Conservation (phyloP, 2,797 vertebrate species). For the Onychomys leucogaster region DNA sequence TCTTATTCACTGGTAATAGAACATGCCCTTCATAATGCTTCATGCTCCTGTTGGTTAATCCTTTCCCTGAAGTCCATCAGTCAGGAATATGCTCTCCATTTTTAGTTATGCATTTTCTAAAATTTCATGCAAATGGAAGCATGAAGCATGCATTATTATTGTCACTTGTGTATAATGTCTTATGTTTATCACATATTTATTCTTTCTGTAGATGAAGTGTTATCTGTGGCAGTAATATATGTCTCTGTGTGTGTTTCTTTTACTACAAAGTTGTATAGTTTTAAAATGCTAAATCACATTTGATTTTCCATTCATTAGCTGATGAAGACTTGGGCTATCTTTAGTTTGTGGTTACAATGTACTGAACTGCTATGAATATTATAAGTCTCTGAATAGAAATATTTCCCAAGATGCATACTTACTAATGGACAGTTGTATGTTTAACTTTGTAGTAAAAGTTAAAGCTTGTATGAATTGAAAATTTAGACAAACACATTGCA, state of each 20-base stretch:
- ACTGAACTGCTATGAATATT: background rate
- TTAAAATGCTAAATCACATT: background rate
- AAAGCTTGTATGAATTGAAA: background rate
- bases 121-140: background rate
- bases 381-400: background rate
- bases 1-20: background rate
- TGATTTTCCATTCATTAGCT: background rate
- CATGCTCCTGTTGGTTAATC: background rate
- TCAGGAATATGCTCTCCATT: background rate
- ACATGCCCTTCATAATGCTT: background rate
- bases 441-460: background rate
- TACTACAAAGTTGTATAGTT: background rate
- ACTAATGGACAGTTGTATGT: background rate
- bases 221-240: background rate
- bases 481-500: background rate
- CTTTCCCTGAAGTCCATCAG: background rate
- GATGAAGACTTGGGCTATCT: background rate
- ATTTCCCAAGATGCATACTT: background rate
- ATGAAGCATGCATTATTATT: background rate
- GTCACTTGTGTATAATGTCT: background rate
- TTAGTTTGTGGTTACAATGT: background rate
- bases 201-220: background rate
- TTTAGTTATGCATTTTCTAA: conserved; percentile 12
- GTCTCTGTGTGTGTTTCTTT: background rate
- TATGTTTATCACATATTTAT: background rate